Base-by-base conservation (phyloP, 2,888 invertebrate species). In the Heliconius ismenius region DNA sequence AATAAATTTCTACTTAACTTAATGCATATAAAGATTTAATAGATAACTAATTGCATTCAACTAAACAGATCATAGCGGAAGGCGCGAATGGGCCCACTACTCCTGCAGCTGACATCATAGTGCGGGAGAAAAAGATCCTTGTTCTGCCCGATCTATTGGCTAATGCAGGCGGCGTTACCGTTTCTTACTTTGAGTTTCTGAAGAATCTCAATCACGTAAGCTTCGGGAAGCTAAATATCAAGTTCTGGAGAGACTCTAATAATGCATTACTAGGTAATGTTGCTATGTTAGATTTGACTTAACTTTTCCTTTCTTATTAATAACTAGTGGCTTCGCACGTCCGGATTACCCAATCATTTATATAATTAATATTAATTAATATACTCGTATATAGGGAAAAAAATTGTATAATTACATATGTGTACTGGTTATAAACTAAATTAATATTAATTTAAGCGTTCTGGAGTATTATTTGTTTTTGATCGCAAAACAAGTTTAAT, bases 61-160 rank as follows among this genome's bases (percentile, higher is more conserved):
- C 9, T 32, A n/a, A 3, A 84, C 81, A 97, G 97, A 96, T 98
- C 76, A 96, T 98, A 84, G 97, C 96, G 43, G 98, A 98, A 90
- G 98, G 97, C 81, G 98, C 98, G 73, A 98, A 98, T 91, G 98
- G 98, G 1, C 98, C 98, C n/a, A 97, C 96, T 15, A 98, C 98
- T 3, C 97, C 98, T 65, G 97, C 96, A 18, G 98, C 97, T 26
- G 98, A 98, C 88, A 94, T 94, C 83, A 95, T 97, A 73, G 95
- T 98, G 74, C 95, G 96, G 76, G 95, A 96, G 78, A 96, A 95
- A 81, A 96, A 97, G 79, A 94, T 98, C 80, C 95, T 98, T 75
- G 96, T 97, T 79, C 95, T 98, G 81, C 98, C 98, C 21, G 98
- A 97, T 92, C 91, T 97, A 87, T 95, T 96, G 82, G 92, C 95